Base-by-base conservation (phyloP, 2,113 vertebrate species). In the Rhynchomys soricoides region DNA sequence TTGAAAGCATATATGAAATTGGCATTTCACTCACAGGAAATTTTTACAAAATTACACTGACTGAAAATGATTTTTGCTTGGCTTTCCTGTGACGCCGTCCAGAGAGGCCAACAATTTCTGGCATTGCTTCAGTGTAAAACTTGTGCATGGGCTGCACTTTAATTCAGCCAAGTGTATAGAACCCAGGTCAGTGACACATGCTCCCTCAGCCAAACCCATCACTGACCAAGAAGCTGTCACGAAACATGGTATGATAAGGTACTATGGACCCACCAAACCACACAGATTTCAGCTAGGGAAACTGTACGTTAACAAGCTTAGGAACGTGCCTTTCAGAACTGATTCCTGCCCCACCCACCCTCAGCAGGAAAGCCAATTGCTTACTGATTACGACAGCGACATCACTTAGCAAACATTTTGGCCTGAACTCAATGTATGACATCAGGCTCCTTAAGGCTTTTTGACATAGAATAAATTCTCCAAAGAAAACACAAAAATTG, bases 331-430 rank as follows among this genome's bases (percentile, higher is more conserved):
- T 95, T 97, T 82, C 90, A 93, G 86, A 90, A 66, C 62, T 73
- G 70, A 89, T 90, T 83, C 95, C 59, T 95, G 52, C 85, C 93
- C 59, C 31, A 26, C 79, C 31, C 21, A 86, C n/a, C 68, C 57
- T 95, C 95, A 66, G 91, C 95, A 66, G 81, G 62, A 96, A 96
- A 98, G 77, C 97, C 97, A 98, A 66, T 97, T 98, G 89, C 68
- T 1, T 93, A 96, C 98, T 97, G 98, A 97, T 98, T 97, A 97
- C 82, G 12, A 97, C 96, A 97, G 96, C 43, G 31, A 98, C 98
- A 98, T 98, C 97, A 98, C 88, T 98, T 98, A 98, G 98, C 98
- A 98, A 98, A 98, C 96, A 73, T 96, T 98, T 98, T 98, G 98
- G 98, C 98, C 96, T 94, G 45, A 75, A 93, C 92, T 98, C 98